These are phyloP conservation scores for Odocoileus virginianus DNA, from an alignment of 2,113 vertebrate species.

Conservation along the genomic window DNA sequence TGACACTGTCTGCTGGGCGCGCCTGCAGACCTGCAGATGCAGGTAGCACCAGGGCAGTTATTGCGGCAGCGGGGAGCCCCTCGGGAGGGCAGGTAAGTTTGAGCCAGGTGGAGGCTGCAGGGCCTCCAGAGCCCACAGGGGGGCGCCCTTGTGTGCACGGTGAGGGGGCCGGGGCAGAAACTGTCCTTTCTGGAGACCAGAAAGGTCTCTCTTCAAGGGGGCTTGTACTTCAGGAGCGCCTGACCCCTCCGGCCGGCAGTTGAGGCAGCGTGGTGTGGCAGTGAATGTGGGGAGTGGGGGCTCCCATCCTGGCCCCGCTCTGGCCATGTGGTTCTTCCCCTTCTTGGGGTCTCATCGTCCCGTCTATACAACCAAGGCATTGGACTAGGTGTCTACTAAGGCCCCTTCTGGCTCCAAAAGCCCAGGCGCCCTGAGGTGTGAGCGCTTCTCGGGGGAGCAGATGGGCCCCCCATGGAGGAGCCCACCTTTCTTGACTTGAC, in stretches of 20 bases:
- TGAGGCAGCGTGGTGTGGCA: background rate
- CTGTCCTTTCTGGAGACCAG: background rate
- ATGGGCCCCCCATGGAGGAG: background rate
- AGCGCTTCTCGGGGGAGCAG: background rate
- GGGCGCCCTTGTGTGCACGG: background rate
- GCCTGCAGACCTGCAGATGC: background rate
- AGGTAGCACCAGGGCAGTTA: background rate
- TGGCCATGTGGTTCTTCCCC: background rate
- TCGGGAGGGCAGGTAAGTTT: background rate
- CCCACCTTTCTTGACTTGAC: background rate
- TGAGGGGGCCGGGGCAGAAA: background rate
- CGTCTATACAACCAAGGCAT: background rate
- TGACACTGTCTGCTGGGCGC: background rate
- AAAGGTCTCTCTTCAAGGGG: too few species aligned
- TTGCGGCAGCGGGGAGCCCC: background rate
- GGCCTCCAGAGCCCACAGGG: background rate
- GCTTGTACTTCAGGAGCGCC: background rate
- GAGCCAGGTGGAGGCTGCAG: background rate
- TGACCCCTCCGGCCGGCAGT: rapidly evolving
- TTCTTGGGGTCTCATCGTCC: background rate
- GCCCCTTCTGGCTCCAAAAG: background rate
- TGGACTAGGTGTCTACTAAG: too few species aligned
- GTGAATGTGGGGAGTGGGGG: background rate
- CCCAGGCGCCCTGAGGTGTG: too few species aligned
- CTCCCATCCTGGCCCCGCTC: background rate